Evolutionary conservation across 2,888 invertebrate genomes (phyloP), one percentile per base, ranked within the genome.

Genomic region (Rhimphoctona megacephalus): DNA sequence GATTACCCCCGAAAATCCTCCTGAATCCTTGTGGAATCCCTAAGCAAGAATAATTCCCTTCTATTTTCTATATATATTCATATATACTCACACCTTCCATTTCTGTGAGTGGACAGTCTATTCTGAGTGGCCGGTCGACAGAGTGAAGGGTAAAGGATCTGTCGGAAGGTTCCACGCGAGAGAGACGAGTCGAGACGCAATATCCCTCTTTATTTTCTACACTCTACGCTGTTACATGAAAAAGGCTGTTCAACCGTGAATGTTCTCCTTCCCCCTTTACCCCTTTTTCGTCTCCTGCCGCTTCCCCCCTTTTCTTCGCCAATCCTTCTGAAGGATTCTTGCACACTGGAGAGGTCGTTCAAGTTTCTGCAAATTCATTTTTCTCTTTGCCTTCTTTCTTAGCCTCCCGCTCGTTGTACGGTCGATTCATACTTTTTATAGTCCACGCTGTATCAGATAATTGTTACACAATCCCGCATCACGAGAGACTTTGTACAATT

Each of bases 201-300:
- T 25, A 66, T 74, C 69, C 80, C 70, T 85, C 70, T 76, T 80
- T 85, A 83, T 86, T 80, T 83, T 81, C 81, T 83, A 25, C 49
- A 52, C 77, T 33, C 57, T 30, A 67, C 61, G 84, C 77, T 72
- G 77, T 76, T 88, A 91, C 91, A 91, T 79, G 81, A 87, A 90
- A 91, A 87, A 79, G 91, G 89, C 74, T 87, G 91, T 90, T 89
- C 91, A 89, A 77, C 80, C 85, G 87, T 88, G 76, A 81, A 89
- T 89, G 85, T 88, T 87, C 86, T 43, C 46, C 54, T 49, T 67
- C 61, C 61, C 22, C 22, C 33, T 79, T 33, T 46, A 14, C 19
- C 52, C 22, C 46, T 11, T 30, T 25, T 25, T 19, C 70, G n/a
- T 7, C 19, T 46, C 14, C 30, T 30, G 5, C 30, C 74, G n/a